Evolutionary conservation across 2,888 invertebrate genomes (phyloP), one percentile per base, ranked within the genome.

Genomic region (Tanytarsus gracilentus): DNA sequence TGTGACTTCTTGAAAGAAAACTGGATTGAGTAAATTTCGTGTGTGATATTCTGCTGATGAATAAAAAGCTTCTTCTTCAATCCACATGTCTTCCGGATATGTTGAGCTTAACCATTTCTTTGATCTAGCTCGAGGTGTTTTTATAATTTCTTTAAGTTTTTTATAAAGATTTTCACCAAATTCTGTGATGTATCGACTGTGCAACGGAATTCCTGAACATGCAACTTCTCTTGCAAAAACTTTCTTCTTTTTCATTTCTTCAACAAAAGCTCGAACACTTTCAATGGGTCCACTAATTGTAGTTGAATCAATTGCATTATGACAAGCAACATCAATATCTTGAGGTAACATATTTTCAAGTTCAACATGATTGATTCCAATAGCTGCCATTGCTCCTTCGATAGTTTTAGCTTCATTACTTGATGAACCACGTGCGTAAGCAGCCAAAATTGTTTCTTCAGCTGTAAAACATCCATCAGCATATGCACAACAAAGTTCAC

Each of bases 401-500:
- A 83, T 79, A 64, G 85, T 72, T 2, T 76, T 74, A 0, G 83
- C 80, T 66, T 86, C 83, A 9, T 82, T 69, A 2, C 83, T 83
- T 7, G 84, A 83, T 60, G 78, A 72, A 2, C 88, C 88, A 69
- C 89, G 76, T 72, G 84, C 84, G 72, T 89, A 89, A 0, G 90
- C 87, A 2, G 84, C 79, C 21, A 88, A 72, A 63, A 92, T 82
- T 75, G 86, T 85, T 72, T 91, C 84, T 67, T 89, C 87, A 0
- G 84, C 81, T 0, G 88, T 87, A 66, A 93, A 80, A 66, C 87
- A 86, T 1, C 88, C 90, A 69, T 94, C 94, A 4, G 89, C 91
- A 72, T 94, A 94, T 0, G 90, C 91, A 71, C 93, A 93, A 4
- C 88, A 90, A 4, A 94, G 76, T 71, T 94, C 94, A 23, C 94